A percentile compares a stretch with the other conserved stretches of the same genome.
These are phyloP conservation scores for Tolmerus cingulatus DNA, from an alignment of 2,888 invertebrate species.

Conservation along the genomic window DNA sequence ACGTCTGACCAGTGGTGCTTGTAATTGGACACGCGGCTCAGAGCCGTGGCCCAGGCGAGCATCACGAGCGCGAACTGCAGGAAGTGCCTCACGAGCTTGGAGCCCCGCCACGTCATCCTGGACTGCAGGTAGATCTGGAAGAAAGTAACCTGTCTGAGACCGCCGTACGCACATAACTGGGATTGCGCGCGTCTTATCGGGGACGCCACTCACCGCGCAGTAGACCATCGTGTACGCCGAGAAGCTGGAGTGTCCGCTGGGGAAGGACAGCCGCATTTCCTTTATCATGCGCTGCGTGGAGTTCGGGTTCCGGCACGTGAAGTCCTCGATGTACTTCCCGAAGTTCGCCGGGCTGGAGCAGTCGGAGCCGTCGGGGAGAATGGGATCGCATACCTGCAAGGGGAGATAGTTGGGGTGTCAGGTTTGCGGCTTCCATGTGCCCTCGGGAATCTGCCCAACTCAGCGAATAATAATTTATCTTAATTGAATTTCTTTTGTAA, in stretches of 20 bases:
- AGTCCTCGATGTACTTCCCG: slow-evolving; percentile 76
- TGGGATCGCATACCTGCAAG: slow-evolving; percentile 80
- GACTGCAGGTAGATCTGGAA: slow-evolving; percentile 86
- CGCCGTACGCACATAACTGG: not conserved
- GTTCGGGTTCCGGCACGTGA: slow-evolving; percentile 70
- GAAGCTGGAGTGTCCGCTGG: slow-evolving; percentile 91
- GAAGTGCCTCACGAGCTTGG: slow-evolving; percentile 82
- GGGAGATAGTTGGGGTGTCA: not conserved
- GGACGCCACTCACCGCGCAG: slow-evolving; percentile 75
- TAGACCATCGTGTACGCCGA: slow-evolving; percentile 87
- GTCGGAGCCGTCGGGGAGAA: slow-evolving; percentile 65
- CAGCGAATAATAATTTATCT: slow-evolving; percentile 14
- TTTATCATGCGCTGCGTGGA: slow-evolving; percentile 68
- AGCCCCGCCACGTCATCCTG: slow-evolving; percentile 81
- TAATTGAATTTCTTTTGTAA: not conserved
- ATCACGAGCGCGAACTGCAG: slow-evolving; percentile 82
- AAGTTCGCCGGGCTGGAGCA: slow-evolving; percentile 69
- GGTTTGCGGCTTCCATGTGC: not conserved
- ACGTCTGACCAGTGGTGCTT: slow-evolving; percentile 99
- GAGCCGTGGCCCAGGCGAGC: slow-evolving; percentile 85
- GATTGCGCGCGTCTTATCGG: not conserved
- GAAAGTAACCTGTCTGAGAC: not conserved
- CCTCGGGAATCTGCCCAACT: not conserved
- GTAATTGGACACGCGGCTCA: slow-evolving; percentile 92
- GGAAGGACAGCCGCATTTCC: slow-evolving; percentile 86